phyloP scores from a whole-genome alignment of 2,888 invertebrate species.

The Axea sp. region DNA sequence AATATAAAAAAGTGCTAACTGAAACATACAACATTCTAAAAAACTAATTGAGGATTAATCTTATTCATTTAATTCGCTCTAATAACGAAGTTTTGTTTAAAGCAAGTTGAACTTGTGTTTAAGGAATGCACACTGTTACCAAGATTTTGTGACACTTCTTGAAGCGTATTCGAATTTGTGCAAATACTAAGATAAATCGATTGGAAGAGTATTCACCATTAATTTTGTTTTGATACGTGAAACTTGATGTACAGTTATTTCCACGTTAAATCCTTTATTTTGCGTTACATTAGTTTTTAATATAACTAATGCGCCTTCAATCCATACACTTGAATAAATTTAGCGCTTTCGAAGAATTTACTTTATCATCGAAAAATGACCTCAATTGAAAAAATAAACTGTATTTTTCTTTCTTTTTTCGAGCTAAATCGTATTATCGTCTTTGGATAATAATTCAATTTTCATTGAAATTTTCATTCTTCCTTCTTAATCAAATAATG shows the following conservation, averaged over 20 bases:
- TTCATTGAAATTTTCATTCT: too few relatives aligned
- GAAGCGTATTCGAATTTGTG: conserved; percentile 27
- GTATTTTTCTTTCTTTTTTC: too few relatives aligned
- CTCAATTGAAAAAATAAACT: too few relatives aligned
- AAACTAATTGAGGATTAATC: too few relatives aligned
- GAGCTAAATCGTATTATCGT: too few relatives aligned
- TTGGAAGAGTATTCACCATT: conserved; percentile 39
- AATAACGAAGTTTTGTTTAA: background rate
- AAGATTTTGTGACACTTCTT: conserved; percentile 4
- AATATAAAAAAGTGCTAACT: too few relatives aligned
- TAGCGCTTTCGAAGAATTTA: too few relatives aligned
- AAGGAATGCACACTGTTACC: conserved; percentile 16
- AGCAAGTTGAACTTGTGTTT: conserved; percentile 7
- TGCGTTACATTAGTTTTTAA: conserved; percentile 8
- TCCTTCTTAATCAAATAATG: too few relatives aligned
- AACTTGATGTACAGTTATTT: conserved; percentile 26
- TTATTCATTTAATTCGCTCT: conserved; percentile 8
- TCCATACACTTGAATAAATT: conserved; percentile 1
- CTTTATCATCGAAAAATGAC: too few relatives aligned
- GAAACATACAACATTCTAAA: too few relatives aligned
- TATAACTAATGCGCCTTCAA: conserved; percentile 20
- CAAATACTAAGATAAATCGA: conserved; percentile 43
- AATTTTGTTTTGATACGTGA: conserved; percentile 30
- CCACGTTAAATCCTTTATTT: conserved; percentile 14
- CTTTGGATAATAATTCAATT: too few relatives aligned